A percentile compares a stretch with the other conserved stretches of the same genome.
Conservation (phyloP, 2,113 vertebrate genomes). For the Aplodontia rufa region DNA sequence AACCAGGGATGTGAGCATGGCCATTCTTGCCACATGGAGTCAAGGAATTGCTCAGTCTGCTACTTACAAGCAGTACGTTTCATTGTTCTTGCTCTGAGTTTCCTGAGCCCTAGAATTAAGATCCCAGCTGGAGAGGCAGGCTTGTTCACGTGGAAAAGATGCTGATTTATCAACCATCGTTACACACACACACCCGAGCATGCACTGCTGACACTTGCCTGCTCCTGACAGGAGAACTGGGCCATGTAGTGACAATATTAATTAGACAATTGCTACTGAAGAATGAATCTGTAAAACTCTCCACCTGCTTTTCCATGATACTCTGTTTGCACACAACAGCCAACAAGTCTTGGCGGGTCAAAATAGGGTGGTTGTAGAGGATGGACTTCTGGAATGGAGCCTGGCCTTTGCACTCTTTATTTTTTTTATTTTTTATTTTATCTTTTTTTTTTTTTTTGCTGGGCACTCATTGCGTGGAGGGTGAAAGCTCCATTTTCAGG, state of each 20-base stretch:
- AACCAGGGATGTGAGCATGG: background rate
- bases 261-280: slow-evolving; percentile 38
- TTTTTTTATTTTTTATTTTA: no score
- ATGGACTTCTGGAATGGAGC: no score
- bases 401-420: no score
- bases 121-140: background rate
- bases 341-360: background rate
- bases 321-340: background rate
- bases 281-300: background rate
- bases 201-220: slow-evolving; percentile 3
- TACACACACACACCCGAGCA: background rate
- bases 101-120: slow-evolving; percentile 35
- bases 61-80: background rate
- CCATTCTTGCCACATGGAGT: background rate
- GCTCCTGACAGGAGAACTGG: slow-evolving; percentile 23
- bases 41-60: background rate
- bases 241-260: slow-evolving; percentile 40
- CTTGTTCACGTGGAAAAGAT: slow-evolving; percentile 39
- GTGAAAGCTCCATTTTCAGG: background rate
- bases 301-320: slow-evolving; percentile 4
- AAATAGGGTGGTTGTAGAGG: background rate
- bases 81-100: background rate
- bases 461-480: background rate
- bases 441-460: no score
- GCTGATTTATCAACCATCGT: slow-evolving; percentile 27